Base-by-base conservation (phyloP, 2,113 vertebrate species). In the Steatornis caripensis region DNA sequence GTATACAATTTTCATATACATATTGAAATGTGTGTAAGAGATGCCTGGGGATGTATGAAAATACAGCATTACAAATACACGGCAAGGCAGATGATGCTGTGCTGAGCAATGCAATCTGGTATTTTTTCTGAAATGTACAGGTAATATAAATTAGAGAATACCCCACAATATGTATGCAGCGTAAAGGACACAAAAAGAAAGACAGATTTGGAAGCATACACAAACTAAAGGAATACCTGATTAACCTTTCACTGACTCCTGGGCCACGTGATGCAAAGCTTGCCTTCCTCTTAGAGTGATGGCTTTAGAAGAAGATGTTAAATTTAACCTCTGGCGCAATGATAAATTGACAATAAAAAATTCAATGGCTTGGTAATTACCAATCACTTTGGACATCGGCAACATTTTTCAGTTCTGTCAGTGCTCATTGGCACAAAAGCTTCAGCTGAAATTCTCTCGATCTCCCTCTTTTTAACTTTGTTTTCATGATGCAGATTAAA, bases 401-500 rank as follows among this genome's bases (percentile, higher is more conserved):
- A 98, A 99, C 99, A 99, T 99, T 99, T 99, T 99, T 99, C 99
- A 99, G 99, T 98, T 99, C 98, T 99, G 99, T 99, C 99, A 99
- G 98, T 97, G 98, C 69, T 97, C 99, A 98, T 99, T 98, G 98
- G 98, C 98, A 98, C 98, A 98, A 98, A 99, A 99, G 99, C 99
- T 99, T 99, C 98, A 98, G 98, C 98, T 98, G 98, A 98, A 99
- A 99, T 99, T 98, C 98, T 98, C 98, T 98, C 98, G 96, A 98
- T 99, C 99, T 98, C 98, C 98, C 98, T 99, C 98, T 98, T 99
- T 98, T 99, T 99, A 99, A 99, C 99, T 99, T 99, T 99, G 99
- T 99, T 99, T 99, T 99, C 99, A 98, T 99, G 99, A 99, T 99
- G 98, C 99, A 99, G 99, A 99, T 99, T 99, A 99, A 99, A 99